Base-by-base conservation (phyloP, 2,113 vertebrate species). In the Pelvicachromis taeniatus region DNA sequence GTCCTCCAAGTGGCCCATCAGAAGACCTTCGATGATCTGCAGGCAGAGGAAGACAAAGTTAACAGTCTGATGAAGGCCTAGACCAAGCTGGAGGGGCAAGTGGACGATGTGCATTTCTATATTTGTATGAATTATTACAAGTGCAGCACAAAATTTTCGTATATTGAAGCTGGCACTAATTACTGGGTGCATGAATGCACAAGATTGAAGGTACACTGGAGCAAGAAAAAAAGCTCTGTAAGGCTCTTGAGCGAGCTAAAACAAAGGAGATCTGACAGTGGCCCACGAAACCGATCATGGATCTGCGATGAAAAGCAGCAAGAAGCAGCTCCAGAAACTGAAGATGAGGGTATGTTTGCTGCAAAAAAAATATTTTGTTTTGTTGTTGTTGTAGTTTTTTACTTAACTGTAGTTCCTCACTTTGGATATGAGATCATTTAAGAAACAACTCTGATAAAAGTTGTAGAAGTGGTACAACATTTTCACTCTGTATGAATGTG, bases 181-280 rank as follows among this genome's bases (percentile, higher is more conserved):
- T 65, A 65, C n/a, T 21, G 4, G 61, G 38, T 33, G 12, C 1
- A 5, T 23, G 61, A 40, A 65, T 40, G 35, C 61, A 40, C n/a
- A 65, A 98, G 97, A 91, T 96, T 86, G 97, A 98, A 94, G 96
- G 93, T 54, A 96, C 97, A 19, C 86, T 98, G n/a, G 97, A 98
- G 86, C 96, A 97, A 84, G 97, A 98, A 85, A 97, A 95, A 93
- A 98, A 97, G 89, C 93, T 96, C 0, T 95, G 95, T 3, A 89
- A 97, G 92, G 97, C 98, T 59, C 96, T 97, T 80, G 96, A 97
- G 84, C 88, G 96, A 91, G 95, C 91, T 2, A 95, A 94, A 78
- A 93, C 6, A 91, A 95, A 70, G 93, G 94, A 48, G 88, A 95
- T 82, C 61, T 96, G 48, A 96, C 95, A 85, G 81, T 96, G 78